Evolutionary conservation across 2,797 vertebrate genomes (phyloP), one percentile per base, ranked within the genome.

Genomic region (Bovichtus variegatus): DNA sequence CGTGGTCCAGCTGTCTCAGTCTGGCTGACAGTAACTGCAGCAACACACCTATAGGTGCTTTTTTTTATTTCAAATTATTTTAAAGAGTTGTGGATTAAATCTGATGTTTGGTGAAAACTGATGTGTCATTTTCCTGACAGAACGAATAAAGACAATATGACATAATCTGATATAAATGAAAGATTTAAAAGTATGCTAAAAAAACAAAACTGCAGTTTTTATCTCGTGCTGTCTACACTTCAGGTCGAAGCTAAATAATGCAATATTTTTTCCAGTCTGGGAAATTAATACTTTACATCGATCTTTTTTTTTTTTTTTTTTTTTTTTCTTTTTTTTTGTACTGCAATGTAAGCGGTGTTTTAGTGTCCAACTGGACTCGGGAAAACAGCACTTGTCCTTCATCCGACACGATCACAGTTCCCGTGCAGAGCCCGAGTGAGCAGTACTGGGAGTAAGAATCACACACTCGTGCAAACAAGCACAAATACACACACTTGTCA

Each of bases 391-490:
- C 94, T 0, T 98, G 96, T 81, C 40, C 90, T 16, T 87, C 88
- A 8, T 86, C 87, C 19, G 83, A 87, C 54, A 27, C 81, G 3
- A 60, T 76, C 74, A 90, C 78, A 62, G 71, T 71, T 34, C 61
- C 92, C 16, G 86, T 93, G 43, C 95, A 97, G 86, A 97, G 95
- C 87, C 95, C 95, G n/a, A 99, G 95, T 66, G 97, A 98, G 69
- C 96, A 96, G 53, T 99, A 97, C 88, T 99, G 98, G 97, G 95
- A 99, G 98, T 99, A 95, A 97, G 98, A 76, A 40, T 38, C 51
- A 43, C 61, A 64, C 34, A 41, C 21, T 31, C 9, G 5, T 27
- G 9, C 43, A 62, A 50, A 59, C 46, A 44, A 38, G 0, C 40
- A 38, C 9, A 70, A 25, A 47, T 5, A 25, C 57, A 74, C 21